These are phyloP conservation scores for Acromyrmex echinatior DNA, from an alignment of 1,140 invertebrate genomes.

Conservation along the genomic window DNA sequence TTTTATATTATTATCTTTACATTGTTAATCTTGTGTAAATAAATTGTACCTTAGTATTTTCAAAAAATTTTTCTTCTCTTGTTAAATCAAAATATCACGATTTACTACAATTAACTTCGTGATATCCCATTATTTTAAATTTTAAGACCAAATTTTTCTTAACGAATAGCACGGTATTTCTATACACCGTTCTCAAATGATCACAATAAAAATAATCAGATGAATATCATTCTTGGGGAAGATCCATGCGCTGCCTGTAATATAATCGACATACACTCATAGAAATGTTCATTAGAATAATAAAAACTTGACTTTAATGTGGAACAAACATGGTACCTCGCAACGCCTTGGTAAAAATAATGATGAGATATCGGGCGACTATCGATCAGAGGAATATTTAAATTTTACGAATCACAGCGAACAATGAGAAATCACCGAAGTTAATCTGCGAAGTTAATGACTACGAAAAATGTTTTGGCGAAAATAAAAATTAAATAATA, in stretches of 20 bases:
- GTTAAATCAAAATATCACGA: background rate
- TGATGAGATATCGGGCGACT: conserved; percentile 70
- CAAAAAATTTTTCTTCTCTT: background rate
- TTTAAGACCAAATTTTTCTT: conserved; percentile 7
- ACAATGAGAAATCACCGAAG: conserved; percentile 67
- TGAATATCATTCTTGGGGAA: conserved; percentile 3
- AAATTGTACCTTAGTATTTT: conserved; percentile 13
- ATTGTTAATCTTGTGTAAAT: background rate
- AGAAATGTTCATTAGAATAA: conserved; percentile 62
- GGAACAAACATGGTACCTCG: conserved; percentile 18
- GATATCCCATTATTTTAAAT: conserved; percentile 17
- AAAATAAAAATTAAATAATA: conserved; percentile 82
- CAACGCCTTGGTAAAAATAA: conserved; percentile 73
- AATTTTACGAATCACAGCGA: conserved; percentile 77
- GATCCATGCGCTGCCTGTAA: background rate
- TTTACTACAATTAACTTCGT: background rate
- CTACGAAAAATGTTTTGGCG: conserved; percentile 67
- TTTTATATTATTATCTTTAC: background rate
- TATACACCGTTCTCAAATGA: conserved; percentile 13
- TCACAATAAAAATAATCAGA: conserved; percentile 33
- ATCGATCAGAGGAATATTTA: conserved; percentile 78
- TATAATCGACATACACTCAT: background rate
- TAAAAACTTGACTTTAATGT: conserved; percentile 18
- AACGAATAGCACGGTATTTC: conserved; percentile 1
- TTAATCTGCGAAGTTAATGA: conserved; percentile 76